A percentile compares a stretch with the other conserved stretches of the same genome.
These are phyloP conservation scores for Physella acuta DNA, from an alignment of 1,140 invertebrate genomes.

Conservation along the genomic window DNA sequence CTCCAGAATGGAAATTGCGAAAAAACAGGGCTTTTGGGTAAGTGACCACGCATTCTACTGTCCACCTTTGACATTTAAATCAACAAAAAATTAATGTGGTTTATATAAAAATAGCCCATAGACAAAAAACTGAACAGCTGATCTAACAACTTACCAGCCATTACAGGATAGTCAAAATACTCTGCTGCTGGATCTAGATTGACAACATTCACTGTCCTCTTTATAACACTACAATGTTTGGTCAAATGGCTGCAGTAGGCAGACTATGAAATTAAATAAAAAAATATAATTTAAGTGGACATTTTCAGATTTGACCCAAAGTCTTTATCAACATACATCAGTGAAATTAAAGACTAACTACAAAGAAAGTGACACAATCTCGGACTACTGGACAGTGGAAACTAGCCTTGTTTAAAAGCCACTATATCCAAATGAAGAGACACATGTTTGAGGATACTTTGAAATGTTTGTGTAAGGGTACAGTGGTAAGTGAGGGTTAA, in stretches of 20 bases:
- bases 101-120: no score
- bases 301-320: not conserved
- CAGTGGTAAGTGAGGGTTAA: no score
- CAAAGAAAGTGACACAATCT: not conserved
- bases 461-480: no score
- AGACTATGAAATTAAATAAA: conserved; percentile 68
- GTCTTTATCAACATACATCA: not conserved
- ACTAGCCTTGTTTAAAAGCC: not conserved
- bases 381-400: not conserved
- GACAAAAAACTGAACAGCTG: not conserved
- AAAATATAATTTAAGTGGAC: conserved; percentile 26
- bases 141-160: conserved; percentile 63
- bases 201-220: conserved; percentile 80
- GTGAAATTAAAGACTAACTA: not conserved
- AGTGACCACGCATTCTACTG: no score
- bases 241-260: conserved; percentile 92
- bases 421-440: not conserved
- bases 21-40: no score
- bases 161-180: conserved; percentile 86
- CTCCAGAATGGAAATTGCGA: no score
- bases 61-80: no score
- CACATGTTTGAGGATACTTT: not conserved
- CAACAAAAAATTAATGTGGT: not conserved
- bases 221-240: conserved; percentile 76
- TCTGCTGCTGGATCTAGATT: conserved; percentile 98